Percentiles rank a stretch among this genome's conserved stretches.
Evolutionary conservation across 2,888 invertebrate genomes (phyloP).

Genomic region (Mythimna impura): DNA sequence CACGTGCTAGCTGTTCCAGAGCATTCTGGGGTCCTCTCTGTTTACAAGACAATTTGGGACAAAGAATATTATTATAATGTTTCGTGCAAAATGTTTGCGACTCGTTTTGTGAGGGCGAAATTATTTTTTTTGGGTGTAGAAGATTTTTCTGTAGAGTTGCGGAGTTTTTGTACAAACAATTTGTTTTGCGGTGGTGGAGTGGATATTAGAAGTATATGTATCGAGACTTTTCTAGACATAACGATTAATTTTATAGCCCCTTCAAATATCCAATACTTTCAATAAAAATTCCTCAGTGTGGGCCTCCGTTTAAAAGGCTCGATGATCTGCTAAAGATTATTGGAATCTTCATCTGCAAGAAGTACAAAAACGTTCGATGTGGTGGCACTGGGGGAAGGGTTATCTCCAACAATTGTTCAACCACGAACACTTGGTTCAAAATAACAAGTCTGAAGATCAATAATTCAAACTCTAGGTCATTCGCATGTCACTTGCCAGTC

Average conservation of each 20-base stretch:
- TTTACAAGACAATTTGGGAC: conserved; percentile 47
- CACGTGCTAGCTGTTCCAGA: conserved; percentile 4
- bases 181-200: not conserved
- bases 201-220: not conserved
- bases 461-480: conserved; percentile 15
- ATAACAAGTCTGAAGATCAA: conserved; percentile 19
- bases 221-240: not conserved
- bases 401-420: not conserved
- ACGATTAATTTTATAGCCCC: too few species aligned
- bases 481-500: conserved; percentile 22
- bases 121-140: conserved; percentile 11
- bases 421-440: not conserved
- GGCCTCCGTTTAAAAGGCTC: too few species aligned
- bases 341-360: too few species aligned
- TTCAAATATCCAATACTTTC: too few species aligned
- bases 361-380: too few species aligned
- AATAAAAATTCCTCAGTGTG: too few species aligned
- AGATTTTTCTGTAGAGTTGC: conserved; percentile 8
- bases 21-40: conserved; percentile 25
- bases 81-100: conserved; percentile 27
- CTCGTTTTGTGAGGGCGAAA: conserved; percentile 12
- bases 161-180: conserved; percentile 10
- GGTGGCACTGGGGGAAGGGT: too few species aligned
- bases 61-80: conserved; percentile 52
- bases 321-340: too few species aligned